Conservation (phyloP, 1,140 invertebrate genomes). For the Saxidomus purpurata region DNA sequence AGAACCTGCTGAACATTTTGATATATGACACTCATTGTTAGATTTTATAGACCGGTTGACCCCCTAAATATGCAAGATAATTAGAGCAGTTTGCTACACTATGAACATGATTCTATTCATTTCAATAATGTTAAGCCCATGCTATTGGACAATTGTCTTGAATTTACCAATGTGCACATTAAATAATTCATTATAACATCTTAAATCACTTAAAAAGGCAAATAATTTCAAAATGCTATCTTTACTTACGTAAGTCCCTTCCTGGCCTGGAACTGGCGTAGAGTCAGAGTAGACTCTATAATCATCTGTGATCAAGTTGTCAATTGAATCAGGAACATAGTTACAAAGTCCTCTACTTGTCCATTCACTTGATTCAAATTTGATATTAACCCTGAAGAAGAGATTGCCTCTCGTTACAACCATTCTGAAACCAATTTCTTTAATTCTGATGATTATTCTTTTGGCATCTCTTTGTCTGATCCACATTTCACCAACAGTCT, state of each 20-base stretch:
- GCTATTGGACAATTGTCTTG: too few species aligned
- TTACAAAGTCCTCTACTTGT: conserved; percentile 13
- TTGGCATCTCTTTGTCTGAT: conserved; percentile 8
- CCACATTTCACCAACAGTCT: background rate
- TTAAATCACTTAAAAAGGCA: too few species aligned
- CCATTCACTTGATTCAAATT: background rate
- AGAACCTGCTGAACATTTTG: too few species aligned
- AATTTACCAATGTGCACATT: too few species aligned
- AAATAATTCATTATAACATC: too few species aligned
- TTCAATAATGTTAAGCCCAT: too few species aligned
- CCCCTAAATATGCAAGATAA: too few species aligned
- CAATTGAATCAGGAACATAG: conserved; percentile 7
- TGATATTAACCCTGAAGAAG: conserved; percentile 27
- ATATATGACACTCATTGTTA: too few species aligned
- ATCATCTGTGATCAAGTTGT: background rate
- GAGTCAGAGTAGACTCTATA: background rate
- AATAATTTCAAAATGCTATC: too few species aligned
- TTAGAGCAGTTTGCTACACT: too few species aligned
- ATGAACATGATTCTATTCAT: too few species aligned
- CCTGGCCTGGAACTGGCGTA: background rate
- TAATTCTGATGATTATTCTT: background rate
- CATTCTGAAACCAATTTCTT: conserved; percentile 36
- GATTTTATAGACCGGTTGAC: too few species aligned
- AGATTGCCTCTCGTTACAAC: conserved; percentile 10
- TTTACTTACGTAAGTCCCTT: conserved; percentile 36